Percentiles rank a stretch among this genome's conserved stretches.
phyloP scores from a whole-genome alignment of 2,113 vertebrate genomes.

The Anoura caudifer region DNA sequence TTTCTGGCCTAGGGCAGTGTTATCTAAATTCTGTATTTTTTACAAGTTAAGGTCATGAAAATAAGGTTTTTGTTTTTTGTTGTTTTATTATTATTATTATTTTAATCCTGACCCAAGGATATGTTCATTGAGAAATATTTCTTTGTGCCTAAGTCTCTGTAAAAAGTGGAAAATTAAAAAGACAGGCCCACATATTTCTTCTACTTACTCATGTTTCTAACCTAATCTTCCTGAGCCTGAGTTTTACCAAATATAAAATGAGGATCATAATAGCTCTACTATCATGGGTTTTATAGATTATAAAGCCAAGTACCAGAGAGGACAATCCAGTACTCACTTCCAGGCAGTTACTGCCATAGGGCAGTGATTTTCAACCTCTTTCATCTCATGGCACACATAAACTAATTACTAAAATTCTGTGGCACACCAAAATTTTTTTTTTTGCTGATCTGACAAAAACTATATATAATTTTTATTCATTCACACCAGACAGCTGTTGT shows the following conservation, averaged over 20 bases:
- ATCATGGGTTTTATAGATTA: neutral
- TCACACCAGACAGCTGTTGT: too few relatives aligned
- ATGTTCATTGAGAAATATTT: neutral
- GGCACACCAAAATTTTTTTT: too few relatives aligned
- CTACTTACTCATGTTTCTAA: neutral
- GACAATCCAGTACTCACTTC: neutral
- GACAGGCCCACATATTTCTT: neutral
- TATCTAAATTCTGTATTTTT: neutral
- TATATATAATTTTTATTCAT: too few relatives aligned
- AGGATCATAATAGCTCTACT: neutral
- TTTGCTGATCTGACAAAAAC: too few relatives aligned
- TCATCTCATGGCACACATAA: too few relatives aligned
- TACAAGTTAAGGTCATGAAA: neutral
- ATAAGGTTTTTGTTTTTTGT: neutral
- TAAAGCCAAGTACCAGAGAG: neutral
- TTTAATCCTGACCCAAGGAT: too few relatives aligned
- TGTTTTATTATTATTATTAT: neutral
- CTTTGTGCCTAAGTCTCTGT: neutral
- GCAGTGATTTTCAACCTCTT: too few relatives aligned
- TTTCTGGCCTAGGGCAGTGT: neutral
- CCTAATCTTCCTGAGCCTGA: neutral
- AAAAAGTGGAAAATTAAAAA: conserved; percentile 26
- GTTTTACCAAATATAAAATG: conserved; percentile 33
- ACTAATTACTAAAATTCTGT: too few relatives aligned
- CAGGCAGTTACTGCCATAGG: neutral